A percentile compares a stretch with the other conserved stretches of the same genome.
Evolutionary conservation across 2,113 vertebrate species (phyloP).

Genomic region (Gadus chalcogrammus): DNA sequence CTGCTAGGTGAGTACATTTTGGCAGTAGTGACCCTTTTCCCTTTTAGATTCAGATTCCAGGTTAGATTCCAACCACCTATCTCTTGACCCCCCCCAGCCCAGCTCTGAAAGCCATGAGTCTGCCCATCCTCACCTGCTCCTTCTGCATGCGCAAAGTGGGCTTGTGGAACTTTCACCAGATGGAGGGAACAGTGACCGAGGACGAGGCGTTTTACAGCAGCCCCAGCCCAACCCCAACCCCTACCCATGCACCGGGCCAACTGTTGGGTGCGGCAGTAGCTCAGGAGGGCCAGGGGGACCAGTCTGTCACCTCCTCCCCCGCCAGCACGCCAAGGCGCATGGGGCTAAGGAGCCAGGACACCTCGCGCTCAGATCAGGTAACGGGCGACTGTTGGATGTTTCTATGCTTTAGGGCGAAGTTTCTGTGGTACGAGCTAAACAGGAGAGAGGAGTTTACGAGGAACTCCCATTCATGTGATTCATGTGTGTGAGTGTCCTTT

Average conservation of each 20-base stretch:
- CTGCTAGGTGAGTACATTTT: constrained; percentile 73
- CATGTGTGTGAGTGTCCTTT: too few species aligned
- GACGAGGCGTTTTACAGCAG: constrained; percentile 52
- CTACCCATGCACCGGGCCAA: not conserved
- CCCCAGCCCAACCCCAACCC: constrained; percentile 19
- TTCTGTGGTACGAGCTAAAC: not conserved
- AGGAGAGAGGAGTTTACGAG: not conserved
- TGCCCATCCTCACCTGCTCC: constrained; percentile 83
- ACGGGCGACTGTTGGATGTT: not conserved
- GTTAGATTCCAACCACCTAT: not conserved
- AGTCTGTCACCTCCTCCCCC: constrained; percentile 58
- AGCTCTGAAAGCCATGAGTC: constrained; percentile 63
- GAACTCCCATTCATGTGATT: too few species aligned
- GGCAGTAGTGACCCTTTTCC: not conserved
- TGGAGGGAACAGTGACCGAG: constrained; percentile 59
- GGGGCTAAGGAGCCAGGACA: constrained; percentile 88
- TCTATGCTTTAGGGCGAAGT: too few species aligned
- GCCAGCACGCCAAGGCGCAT: constrained; percentile 81
- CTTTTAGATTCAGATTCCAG: not conserved
- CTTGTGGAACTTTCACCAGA: constrained; percentile 89
- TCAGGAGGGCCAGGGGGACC: constrained; percentile 65
- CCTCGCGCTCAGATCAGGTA: constrained; percentile 77
- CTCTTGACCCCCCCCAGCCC: constrained; percentile 57
- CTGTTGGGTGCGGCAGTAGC: not conserved
- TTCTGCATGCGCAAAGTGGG: constrained; percentile 91